These are phyloP conservation scores for Pseudomugil tenellus DNA, from an alignment of 2,797 vertebrate genomes.

Conservation along the genomic window DNA sequence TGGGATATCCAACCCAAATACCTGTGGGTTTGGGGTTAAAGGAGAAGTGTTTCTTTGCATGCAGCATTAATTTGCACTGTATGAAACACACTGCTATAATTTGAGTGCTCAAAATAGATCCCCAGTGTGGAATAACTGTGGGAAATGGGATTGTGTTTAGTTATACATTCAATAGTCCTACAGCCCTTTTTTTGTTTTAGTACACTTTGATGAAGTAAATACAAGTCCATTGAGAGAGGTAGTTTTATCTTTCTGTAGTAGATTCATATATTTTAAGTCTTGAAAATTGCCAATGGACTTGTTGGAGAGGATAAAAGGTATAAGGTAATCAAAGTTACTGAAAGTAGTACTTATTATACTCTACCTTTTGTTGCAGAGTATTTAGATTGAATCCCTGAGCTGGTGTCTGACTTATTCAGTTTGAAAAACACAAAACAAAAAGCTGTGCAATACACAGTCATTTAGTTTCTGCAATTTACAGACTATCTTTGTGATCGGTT, in stretches of 20 bases:
- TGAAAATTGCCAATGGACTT: background rate
- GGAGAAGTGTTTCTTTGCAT: slow-evolving; percentile 68
- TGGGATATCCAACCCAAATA: slow-evolving; percentile 64
- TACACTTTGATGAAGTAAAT: slow-evolving; percentile 11
- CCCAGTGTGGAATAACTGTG: slow-evolving; percentile 53
- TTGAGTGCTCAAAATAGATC: slow-evolving; percentile 65
- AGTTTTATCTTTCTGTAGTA: background rate
- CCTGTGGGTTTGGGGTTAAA: slow-evolving; percentile 69
- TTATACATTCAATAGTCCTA: slow-evolving; percentile 36
- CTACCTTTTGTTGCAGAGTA: background rate
- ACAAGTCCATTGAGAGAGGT: background rate
- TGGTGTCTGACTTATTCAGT: background rate
- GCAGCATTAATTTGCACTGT: slow-evolving; percentile 58
- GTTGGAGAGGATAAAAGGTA: background rate
- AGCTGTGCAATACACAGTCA: slow-evolving; percentile 5
- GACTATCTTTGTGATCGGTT: slow-evolving; percentile 56
- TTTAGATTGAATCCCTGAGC: background rate
- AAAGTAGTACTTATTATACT: background rate
- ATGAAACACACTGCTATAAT: slow-evolving; percentile 65
- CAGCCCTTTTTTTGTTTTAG: background rate
- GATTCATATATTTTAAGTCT: background rate
- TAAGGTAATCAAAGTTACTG: slow-evolving; percentile 5
- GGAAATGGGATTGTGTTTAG: slow-evolving; percentile 45
- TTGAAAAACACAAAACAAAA: slow-evolving; percentile 6
- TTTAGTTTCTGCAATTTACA: slow-evolving; percentile 28